Percentiles rank a stretch among this genome's conserved stretches.
Conservation (phyloP, 2,113 vertebrate genomes). For the Phalacrocorax brasilianus region DNA sequence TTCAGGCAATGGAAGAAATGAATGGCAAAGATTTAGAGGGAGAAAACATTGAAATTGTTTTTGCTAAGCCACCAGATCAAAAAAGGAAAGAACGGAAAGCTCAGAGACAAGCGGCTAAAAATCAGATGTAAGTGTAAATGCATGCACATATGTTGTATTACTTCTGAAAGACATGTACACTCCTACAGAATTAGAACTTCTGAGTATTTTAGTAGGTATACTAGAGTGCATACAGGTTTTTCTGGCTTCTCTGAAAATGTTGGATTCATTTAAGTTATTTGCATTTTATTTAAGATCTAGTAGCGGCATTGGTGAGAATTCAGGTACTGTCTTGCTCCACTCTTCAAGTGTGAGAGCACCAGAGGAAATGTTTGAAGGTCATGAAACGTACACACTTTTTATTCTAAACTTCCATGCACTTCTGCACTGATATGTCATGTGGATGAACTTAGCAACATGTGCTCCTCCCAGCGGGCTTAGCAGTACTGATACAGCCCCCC, state of each 20-base stretch:
- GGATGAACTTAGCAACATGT: not conserved
- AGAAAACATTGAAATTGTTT: constrained; percentile 96
- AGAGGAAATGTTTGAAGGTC: not conserved
- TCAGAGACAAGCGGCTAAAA: constrained; percentile 95
- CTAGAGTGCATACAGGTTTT: not conserved
- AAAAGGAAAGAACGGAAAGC: constrained; percentile 98
- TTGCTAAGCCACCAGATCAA: constrained; percentile 98
- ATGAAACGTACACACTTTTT: not conserved
- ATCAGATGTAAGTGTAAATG: constrained; percentile 88
- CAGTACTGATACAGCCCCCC: not conserved
- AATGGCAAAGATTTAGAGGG: constrained; percentile 97
- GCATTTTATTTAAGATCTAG: not conserved
- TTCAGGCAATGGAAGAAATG: constrained; percentile 95
- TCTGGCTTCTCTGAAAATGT: not conserved
- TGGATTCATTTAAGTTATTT: not conserved
- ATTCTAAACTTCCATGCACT: not conserved
- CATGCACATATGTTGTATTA: constrained; percentile 31
- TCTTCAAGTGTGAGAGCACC: not conserved
- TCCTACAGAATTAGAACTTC: not conserved
- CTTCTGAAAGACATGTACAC: not conserved
- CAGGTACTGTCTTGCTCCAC: not conserved
- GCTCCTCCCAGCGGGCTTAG: not conserved
- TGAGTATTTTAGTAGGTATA: not conserved
- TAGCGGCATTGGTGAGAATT: not conserved
- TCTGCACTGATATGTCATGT: not conserved